Evolutionary conservation across 1,140 invertebrate species (phyloP).

Genomic region (Scaptomyza graminum): DNA sequence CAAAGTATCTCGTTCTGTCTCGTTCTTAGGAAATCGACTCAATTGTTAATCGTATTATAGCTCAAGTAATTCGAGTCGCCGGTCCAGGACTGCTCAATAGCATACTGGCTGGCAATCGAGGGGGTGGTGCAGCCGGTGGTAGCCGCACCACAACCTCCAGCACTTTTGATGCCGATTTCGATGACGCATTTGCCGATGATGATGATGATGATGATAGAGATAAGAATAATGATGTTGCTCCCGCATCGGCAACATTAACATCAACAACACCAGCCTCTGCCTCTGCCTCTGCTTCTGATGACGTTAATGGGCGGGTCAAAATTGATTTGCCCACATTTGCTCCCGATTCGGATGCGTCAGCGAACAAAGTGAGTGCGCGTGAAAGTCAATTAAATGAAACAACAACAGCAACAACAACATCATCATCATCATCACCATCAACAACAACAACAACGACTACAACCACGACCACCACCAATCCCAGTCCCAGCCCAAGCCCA

Average conservation of each 20-base stretch:
- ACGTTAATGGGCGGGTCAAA: slow-evolving; percentile 67
- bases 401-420: slow-evolving; percentile 46
- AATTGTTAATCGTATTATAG: slow-evolving; percentile 89
- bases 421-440: slow-evolving; percentile 32
- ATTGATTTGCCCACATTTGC: slow-evolving; percentile 84
- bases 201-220: slow-evolving; percentile 74
- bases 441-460: slow-evolving; percentile 31
- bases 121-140: slow-evolving; percentile 43
- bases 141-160: slow-evolving; percentile 56
- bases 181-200: slow-evolving; percentile 64
- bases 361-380: slow-evolving; percentile 72
- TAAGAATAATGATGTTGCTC: slow-evolving; percentile 44
- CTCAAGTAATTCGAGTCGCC: slow-evolving; percentile 87
- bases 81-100: slow-evolving; percentile 87
- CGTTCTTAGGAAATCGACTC: slow-evolving; percentile 89
- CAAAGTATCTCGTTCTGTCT: slow-evolving; percentile 31
- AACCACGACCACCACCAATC: slow-evolving; percentile 12
- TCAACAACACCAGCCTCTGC: slow-evolving; percentile 42
- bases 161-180: slow-evolving; percentile 73
- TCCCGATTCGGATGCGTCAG: slow-evolving; percentile 56
- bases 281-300: slow-evolving; percentile 38
- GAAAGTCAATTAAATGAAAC: slow-evolving; percentile 41
- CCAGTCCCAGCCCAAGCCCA: slow-evolving; percentile 16
- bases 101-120: slow-evolving; percentile 70
- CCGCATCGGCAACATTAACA: slow-evolving; percentile 15